phyloP scores from a whole-genome alignment of 2,113 vertebrate genomes.

The Phylloscopus whistleri region DNA sequence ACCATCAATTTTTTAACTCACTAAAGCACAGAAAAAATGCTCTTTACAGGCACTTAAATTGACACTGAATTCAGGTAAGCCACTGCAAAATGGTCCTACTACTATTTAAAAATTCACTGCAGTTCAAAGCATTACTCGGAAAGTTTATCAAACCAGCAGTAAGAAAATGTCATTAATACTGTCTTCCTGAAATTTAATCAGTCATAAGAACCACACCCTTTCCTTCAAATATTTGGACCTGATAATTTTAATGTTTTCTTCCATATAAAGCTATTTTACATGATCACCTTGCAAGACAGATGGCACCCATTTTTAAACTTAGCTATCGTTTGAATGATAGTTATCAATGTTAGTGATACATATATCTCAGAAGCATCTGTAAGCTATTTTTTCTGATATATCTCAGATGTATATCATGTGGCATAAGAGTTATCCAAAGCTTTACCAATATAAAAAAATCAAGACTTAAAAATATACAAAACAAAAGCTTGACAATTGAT shows the following conservation, averaged over 20 bases:
- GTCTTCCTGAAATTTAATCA: not conserved
- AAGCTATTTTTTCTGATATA: not conserved
- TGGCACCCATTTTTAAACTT: not conserved
- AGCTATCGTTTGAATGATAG: not conserved
- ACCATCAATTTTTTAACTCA: not conserved
- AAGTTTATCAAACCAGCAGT: not conserved
- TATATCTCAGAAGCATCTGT: not conserved
- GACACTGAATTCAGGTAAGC: not conserved
- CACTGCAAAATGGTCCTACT: not conserved
- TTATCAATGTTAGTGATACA: not conserved
- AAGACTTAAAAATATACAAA: not conserved
- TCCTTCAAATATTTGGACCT: not conserved
- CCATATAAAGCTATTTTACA: not conserved
- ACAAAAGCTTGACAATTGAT: not conserved
- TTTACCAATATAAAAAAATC: not conserved
- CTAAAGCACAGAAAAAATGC: not conserved
- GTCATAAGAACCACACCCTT: not conserved
- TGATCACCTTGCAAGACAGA: not conserved
- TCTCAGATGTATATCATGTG: not conserved
- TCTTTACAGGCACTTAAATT: not conserved
- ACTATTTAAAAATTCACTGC: not conserved
- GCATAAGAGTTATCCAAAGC: not conserved
- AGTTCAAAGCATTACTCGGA: not conserved
- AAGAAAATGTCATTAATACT: not conserved
- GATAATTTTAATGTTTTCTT: not conserved